Conservation (phyloP, 2,113 vertebrate species). For the Oenanthe melanoleuca region DNA sequence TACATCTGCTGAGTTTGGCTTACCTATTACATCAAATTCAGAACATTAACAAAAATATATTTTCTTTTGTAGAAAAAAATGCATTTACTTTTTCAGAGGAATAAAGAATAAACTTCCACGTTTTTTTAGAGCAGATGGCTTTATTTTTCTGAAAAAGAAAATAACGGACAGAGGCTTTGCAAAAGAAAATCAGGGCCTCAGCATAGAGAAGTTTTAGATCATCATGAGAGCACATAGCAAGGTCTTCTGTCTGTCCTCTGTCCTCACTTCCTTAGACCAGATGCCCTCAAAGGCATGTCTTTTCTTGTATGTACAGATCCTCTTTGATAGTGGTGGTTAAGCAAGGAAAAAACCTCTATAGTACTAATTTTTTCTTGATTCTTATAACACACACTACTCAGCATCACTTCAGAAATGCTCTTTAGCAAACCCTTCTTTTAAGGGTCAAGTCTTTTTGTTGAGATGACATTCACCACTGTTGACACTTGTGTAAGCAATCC, state of each 20-base stretch:
- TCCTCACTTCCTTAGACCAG: neutral
- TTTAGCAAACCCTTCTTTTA: neutral
- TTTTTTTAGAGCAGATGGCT: neutral
- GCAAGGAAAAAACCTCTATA: neutral
- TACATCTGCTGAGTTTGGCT: constrained; percentile 1
- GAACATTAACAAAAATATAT: neutral
- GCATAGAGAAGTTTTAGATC: neutral
- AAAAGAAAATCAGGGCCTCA: neutral
- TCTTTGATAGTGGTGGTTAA: neutral
- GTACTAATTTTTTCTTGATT: neutral
- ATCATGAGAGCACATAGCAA: neutral
- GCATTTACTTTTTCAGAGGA: neutral
- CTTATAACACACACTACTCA: neutral
- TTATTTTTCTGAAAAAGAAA: neutral
- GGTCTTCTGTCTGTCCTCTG: neutral
- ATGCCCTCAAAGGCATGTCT: neutral
- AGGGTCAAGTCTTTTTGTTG: neutral
- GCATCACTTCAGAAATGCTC: neutral
- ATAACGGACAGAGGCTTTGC: neutral
- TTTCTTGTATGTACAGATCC: neutral
- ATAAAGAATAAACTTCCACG: neutral
- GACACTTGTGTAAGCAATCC: neutral
- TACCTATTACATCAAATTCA: neutral
- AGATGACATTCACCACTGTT: neutral
- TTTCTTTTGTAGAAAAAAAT: neutral